Percentiles rank a stretch among this genome's conserved stretches.
Evolutionary conservation across 2,888 invertebrate species (phyloP).

Genomic region (Phortica okadai): DNA sequence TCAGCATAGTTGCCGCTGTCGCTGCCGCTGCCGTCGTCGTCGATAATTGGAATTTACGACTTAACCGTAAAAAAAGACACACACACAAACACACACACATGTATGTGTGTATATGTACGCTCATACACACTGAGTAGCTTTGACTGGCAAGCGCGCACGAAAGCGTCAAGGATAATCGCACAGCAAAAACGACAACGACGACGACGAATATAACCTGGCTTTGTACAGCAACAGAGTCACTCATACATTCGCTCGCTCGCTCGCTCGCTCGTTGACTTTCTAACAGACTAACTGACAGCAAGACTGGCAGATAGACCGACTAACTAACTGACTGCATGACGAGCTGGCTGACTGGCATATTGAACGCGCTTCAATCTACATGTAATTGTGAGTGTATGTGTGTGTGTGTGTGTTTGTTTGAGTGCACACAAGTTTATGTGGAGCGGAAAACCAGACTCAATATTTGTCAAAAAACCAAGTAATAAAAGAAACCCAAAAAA

Average conservation of each 20-base stretch:
- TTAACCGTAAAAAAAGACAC: constrained; percentile 58
- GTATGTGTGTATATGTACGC: no score
- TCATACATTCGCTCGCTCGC: neutral
- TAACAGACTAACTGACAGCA: constrained; percentile 6
- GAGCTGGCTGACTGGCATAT: neutral
- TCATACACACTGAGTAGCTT: neutral
- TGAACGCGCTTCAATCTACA: constrained; percentile 9
- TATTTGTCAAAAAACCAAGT: neutral
- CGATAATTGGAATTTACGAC: constrained; percentile 70
- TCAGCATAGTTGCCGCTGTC: constrained; percentile 43
- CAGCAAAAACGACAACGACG: neutral
- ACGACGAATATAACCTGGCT: neutral
- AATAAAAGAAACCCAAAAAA: neutral
- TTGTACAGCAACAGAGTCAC: neutral
- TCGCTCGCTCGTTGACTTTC: constrained; percentile 27
- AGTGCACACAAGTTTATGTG: neutral
- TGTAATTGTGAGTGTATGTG: constrained; percentile 40
- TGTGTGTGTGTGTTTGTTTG: constrained; percentile 10
- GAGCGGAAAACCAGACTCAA: constrained; percentile 4
- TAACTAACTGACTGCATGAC: neutral
- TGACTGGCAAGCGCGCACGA: constrained; percentile 19
- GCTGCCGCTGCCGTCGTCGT: constrained; percentile 50
- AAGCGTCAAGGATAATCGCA: constrained; percentile 28
- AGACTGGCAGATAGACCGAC: constrained; percentile 6
- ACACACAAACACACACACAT: neutral